Percentiles rank a stretch among this genome's conserved stretches.
Conservation (phyloP, 2,113 vertebrate species). For the Ia io region DNA sequence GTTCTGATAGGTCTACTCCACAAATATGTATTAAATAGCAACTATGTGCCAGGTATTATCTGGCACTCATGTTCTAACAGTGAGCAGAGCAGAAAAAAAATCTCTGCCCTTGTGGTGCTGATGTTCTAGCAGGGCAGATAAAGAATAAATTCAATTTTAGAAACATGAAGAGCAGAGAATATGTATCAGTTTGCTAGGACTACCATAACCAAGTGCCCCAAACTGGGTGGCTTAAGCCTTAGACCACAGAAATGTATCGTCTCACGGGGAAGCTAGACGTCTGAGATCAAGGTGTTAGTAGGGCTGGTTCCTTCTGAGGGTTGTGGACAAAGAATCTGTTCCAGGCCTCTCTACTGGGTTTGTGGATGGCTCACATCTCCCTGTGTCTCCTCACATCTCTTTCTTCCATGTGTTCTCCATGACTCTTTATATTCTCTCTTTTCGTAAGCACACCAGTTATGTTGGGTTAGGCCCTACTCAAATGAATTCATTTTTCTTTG, state of each 20-base stretch:
- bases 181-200: neutral
- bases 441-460: neutral
- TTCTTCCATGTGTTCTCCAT: neutral
- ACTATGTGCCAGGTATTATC: neutral
- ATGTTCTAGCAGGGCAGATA: neutral
- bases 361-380: neutral
- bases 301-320: neutral
- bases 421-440: neutral
- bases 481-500: neutral
- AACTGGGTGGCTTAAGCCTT: neutral
- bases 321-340: neutral
- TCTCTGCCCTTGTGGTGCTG: neutral
- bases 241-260: neutral
- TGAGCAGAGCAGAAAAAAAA: neutral
- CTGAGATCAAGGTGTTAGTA: neutral
- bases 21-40: neutral
- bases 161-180: neutral
- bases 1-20: neutral
- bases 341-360: neutral
- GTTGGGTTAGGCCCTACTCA: neutral
- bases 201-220: neutral
- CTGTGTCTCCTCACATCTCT: neutral
- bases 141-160: neutral
- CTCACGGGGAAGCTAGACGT: neutral
- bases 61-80: neutral